Conservation (phyloP, 2,888 invertebrate species). For the Agrochola lychnidis region DNA sequence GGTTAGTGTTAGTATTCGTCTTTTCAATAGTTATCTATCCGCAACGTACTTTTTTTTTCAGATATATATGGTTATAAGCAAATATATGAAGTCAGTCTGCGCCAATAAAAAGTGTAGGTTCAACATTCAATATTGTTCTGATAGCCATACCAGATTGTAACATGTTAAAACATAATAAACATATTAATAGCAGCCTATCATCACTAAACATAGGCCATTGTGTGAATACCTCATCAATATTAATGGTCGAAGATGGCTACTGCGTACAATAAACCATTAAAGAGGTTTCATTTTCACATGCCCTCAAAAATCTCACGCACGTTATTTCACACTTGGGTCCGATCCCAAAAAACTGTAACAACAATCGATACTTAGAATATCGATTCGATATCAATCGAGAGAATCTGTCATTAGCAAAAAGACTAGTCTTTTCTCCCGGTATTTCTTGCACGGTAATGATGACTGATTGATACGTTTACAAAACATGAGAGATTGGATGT, state of each 20-base stretch:
- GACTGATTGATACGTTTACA: constrained; percentile 61
- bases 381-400: constrained; percentile 65
- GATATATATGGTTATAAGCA: neutral
- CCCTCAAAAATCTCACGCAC: constrained; percentile 50
- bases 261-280: constrained; percentile 42
- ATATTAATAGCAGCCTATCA: constrained; percentile 25
- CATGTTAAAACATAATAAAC: constrained; percentile 39
- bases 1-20: neutral
- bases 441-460: constrained; percentile 54
- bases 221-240: constrained; percentile 49
- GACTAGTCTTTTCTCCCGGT: constrained; percentile 63
- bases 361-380: constrained; percentile 66
- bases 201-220: constrained; percentile 39
- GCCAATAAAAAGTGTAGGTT: neutral
- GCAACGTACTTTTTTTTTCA: neutral
- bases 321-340: constrained; percentile 59
- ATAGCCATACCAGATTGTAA: constrained; percentile 8
- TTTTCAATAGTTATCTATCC: neutral
- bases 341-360: constrained; percentile 43
- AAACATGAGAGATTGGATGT: constrained; percentile 66
- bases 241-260: constrained; percentile 43
- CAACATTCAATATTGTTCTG: neutral
- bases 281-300: constrained; percentile 59
- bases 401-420: constrained; percentile 66
- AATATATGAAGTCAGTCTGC: neutral